These are phyloP conservation scores for Gymnarchus niloticus DNA, from an alignment of 2,113 vertebrate genomes.

Conservation along the genomic window DNA sequence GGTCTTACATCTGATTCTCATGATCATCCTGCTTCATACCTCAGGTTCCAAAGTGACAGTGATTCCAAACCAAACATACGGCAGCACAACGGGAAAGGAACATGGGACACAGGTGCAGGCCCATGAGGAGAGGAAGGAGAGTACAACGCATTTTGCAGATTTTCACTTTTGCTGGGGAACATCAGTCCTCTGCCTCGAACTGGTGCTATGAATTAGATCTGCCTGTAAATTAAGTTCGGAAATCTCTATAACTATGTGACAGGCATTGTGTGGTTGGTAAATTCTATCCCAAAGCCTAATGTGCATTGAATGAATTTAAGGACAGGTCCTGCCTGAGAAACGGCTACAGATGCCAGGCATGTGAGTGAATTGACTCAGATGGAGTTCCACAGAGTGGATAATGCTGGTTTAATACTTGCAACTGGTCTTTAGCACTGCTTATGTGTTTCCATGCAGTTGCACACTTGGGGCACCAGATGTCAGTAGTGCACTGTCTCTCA, in stretches of 20 bases:
- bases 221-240: not conserved
- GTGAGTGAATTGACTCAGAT: conserved; percentile 49
- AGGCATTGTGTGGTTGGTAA: not conserved
- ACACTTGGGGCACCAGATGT: conserved; percentile 53
- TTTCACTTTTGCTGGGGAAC: not conserved
- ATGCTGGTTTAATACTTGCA: conserved; percentile 51
- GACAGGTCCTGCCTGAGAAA: conserved; percentile 31
- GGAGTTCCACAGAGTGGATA: conserved; percentile 59
- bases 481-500: conserved; percentile 40
- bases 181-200: not conserved
- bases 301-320: not conserved
- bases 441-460: not conserved
- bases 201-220: not conserved
- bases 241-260: not conserved
- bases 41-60: conserved; percentile 48
- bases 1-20: not conserved
- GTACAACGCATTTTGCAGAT: not conserved
- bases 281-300: not conserved
- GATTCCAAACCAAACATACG: conserved; percentile 46
- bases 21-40: conserved; percentile 20
- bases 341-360: conserved; percentile 53
- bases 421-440: not conserved
- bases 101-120: not conserved
- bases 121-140: not conserved
- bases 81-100: not conserved